These are phyloP conservation scores for Miltochrista miniata DNA, from an alignment of 2,888 invertebrate species.

Conservation along the genomic window DNA sequence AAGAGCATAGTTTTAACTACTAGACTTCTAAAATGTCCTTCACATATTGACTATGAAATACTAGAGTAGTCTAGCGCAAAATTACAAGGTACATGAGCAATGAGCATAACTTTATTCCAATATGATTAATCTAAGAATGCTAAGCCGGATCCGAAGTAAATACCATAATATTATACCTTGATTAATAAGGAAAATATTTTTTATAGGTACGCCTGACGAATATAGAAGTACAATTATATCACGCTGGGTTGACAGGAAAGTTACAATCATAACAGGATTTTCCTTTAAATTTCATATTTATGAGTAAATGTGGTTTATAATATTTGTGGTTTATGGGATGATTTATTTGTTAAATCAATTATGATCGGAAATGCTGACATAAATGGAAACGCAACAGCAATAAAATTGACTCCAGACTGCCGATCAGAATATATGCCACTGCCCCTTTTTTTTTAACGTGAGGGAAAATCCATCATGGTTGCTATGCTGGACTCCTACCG, in stretches of 20 bases:
- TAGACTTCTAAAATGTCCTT: not conserved
- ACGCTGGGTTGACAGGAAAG: not conserved
- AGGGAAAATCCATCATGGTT: no score
- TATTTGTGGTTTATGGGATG: no score
- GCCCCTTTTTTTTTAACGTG: no score
- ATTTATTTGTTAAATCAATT: no score
- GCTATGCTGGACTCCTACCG: no score
- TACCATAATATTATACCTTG: not conserved
- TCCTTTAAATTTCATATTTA: not conserved
- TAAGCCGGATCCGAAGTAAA: conserved; percentile 1
- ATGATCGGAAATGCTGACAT: no score
- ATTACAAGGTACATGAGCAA: not conserved
- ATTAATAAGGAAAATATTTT: conserved; percentile 3
- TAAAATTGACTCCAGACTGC: no score
- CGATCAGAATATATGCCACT: no score
- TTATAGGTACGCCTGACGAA: no score
- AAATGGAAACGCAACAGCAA: no score
- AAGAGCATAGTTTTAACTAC: not conserved
- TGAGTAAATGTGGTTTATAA: not conserved
- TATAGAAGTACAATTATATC: not conserved
- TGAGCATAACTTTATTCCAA: not conserved
- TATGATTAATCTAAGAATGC: not conserved
- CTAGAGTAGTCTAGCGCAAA: not conserved
- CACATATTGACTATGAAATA: not conserved
- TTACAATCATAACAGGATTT: conserved; percentile 2